Evolutionary conservation across 2,113 vertebrate species (phyloP).

Genomic region (Chlamydotis undulata): DNA sequence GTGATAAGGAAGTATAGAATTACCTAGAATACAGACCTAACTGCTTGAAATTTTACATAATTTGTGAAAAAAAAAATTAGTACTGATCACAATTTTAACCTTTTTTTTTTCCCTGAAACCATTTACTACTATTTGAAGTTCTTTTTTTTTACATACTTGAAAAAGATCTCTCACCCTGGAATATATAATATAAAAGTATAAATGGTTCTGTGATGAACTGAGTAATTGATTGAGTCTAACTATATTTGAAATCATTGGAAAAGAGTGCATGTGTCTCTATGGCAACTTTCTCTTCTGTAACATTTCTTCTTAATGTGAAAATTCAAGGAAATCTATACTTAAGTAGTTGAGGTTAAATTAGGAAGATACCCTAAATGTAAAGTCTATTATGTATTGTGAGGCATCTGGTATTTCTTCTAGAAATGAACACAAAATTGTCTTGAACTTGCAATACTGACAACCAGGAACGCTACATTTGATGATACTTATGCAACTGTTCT

Average conservation of each 20-base stretch:
- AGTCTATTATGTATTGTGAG: neutral
- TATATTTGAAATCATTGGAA: slow-evolving; percentile 31
- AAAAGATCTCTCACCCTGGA: slow-evolving; percentile 32
- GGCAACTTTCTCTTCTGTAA: slow-evolving; percentile 48
- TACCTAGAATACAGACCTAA: neutral
- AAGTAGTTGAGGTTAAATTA: slow-evolving; percentile 7
- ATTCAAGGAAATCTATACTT: slow-evolving; percentile 15
- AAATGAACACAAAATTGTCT: neutral
- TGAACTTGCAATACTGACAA: neutral
- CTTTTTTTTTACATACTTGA: neutral
- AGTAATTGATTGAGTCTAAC: slow-evolving; percentile 65
- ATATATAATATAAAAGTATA: slow-evolving; percentile 34
- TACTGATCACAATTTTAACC: neutral
- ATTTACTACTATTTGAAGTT: slow-evolving; percentile 25
- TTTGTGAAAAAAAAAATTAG: neutral
- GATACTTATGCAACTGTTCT: neutral
- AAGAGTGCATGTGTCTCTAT: slow-evolving; percentile 35
- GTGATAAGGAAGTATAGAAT: neutral
- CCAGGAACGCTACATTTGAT: neutral
- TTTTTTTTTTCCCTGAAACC: neutral
- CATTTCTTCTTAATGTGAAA: slow-evolving; percentile 21
- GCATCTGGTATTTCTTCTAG: neutral
- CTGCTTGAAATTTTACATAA: slow-evolving; percentile 11
- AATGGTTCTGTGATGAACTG: slow-evolving; percentile 37
- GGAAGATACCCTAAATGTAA: neutral